Evolutionary conservation across 2,797 vertebrate species (phyloP).

Genomic region (Nasua narica): DNA sequence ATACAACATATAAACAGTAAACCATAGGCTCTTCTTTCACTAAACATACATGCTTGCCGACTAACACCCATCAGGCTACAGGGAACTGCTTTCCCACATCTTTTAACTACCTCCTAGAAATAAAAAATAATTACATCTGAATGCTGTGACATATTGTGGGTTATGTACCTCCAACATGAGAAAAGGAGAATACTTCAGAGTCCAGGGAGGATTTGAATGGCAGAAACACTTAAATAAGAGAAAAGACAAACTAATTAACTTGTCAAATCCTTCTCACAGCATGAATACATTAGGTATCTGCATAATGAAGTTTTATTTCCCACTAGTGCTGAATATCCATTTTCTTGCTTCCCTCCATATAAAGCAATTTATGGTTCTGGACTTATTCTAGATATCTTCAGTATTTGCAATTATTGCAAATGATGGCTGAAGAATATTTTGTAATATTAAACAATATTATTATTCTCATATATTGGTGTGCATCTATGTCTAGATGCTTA

Average conservation of each 20-base stretch:
- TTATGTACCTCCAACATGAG: neutral
- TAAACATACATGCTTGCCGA: neutral
- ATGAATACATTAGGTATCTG: neutral
- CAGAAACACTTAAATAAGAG: constrained; percentile 20
- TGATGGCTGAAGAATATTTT: neutral
- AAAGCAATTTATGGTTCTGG: constrained; percentile 19
- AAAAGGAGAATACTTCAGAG: neutral
- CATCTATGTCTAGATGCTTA: neutral
- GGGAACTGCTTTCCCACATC: neutral
- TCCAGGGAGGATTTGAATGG: neutral
- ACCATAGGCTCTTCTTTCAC: neutral
- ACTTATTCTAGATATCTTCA: neutral
- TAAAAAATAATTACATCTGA: neutral
- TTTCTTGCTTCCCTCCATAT: constrained; percentile 4
- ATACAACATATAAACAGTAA: neutral
- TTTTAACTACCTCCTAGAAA: neutral
- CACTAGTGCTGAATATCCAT: neutral
- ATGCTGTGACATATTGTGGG: neutral
- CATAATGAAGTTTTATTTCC: constrained; percentile 27
- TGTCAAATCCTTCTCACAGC: neutral
- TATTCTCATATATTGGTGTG: neutral
- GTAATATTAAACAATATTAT: neutral
- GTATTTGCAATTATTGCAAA: neutral
- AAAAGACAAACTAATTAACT: constrained; percentile 44
- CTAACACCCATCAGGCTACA: neutral